Evolutionary conservation across 2,888 invertebrate genomes (phyloP).

Genomic region (Cerceris rybyensis): DNA sequence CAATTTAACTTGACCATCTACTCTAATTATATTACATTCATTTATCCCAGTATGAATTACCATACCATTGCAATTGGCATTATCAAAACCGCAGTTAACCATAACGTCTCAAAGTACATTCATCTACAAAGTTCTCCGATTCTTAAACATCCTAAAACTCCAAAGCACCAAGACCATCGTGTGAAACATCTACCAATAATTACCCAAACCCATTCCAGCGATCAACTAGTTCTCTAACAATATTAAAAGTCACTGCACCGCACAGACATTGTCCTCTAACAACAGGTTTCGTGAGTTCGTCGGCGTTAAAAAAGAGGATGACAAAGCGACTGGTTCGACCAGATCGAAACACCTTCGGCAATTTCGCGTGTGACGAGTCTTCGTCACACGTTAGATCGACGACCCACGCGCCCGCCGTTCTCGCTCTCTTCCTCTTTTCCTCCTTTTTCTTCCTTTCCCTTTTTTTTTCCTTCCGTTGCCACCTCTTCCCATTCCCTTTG

Average conservation of each 20-base stretch:
- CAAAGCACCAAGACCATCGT: no score
- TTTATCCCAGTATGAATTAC: no score
- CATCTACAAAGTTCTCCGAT: no score
- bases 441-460: conserved; percentile 17
- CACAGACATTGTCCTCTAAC: conserved; percentile 37
- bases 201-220: no score
- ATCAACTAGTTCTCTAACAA: no score
- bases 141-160: no score
- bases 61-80: no score
- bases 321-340: conserved; percentile 41
- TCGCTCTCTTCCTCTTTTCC: background rate
- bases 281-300: conserved; percentile 28
- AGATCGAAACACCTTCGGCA: conserved; percentile 39
- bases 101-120: no score
- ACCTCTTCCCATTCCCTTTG: conserved; percentile 20
- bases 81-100: no score
- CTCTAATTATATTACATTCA: no score
- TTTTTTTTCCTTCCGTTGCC: conserved; percentile 2
- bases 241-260: background rate
- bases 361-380: conserved; percentile 16
- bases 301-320: conserved; percentile 31
- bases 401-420: conserved; percentile 33
- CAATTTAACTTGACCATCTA: no score
- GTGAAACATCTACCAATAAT: no score
- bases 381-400: conserved; percentile 2